Percentiles rank a stretch among this genome's conserved stretches.
Conservation (phyloP, 2,797 vertebrate species). For the Fistularia commersonii region DNA sequence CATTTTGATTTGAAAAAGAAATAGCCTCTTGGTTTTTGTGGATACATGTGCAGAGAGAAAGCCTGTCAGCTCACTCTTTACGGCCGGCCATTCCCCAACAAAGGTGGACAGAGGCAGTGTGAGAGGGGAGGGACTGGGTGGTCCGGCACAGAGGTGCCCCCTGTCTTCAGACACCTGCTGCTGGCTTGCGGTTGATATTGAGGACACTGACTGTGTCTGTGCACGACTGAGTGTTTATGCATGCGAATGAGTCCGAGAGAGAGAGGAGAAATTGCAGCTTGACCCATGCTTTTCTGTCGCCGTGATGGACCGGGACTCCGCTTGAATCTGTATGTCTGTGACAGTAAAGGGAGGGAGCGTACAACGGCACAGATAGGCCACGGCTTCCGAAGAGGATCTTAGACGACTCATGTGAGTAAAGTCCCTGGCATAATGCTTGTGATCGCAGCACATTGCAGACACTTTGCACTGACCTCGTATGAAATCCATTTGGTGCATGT, state of each 20-base stretch:
- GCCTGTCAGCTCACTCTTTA: slow-evolving; percentile 50
- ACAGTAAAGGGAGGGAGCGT: slow-evolving; percentile 29
- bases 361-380: slow-evolving; percentile 10
- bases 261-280: slow-evolving; percentile 33
- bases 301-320: slow-evolving; percentile 24
- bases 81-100: slow-evolving; percentile 51
- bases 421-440: slow-evolving; percentile 5
- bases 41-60: slow-evolving; percentile 34
- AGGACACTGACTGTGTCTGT: slow-evolving; percentile 60
- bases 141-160: slow-evolving; percentile 65
- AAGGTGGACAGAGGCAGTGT: slow-evolving; percentile 58
- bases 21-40: slow-evolving; percentile 31
- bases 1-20: slow-evolving; percentile 52
- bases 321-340: slow-evolving; percentile 33
- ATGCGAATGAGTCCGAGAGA: slow-evolving; percentile 42
- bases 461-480: slow-evolving; percentile 6
- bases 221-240: slow-evolving; percentile 30
- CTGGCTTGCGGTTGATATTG: slow-evolving; percentile 55
- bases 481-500: slow-evolving; percentile 11
- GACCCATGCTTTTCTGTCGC: slow-evolving; percentile 33
- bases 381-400: slow-evolving; percentile 28
- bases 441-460: slow-evolving; percentile 2
- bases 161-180: slow-evolving; percentile 75
- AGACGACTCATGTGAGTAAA: slow-evolving; percentile 59
- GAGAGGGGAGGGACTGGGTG: slow-evolving; percentile 19